phyloP scores from a whole-genome alignment of 2,888 invertebrate genomes.

The Drosophila setosimentum region DNA sequence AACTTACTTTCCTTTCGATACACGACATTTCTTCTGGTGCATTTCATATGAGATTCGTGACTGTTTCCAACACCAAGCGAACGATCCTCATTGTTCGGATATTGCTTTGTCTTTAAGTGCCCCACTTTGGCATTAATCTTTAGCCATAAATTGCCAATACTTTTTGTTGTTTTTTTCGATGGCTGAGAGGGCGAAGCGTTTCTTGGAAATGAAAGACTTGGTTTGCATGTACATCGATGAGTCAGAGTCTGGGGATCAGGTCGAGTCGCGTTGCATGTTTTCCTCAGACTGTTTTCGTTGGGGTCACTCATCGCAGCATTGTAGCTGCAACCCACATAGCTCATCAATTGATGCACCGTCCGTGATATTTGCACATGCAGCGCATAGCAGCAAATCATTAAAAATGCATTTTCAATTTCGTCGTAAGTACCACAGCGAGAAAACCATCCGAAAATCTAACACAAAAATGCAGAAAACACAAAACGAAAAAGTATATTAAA shows the following conservation, averaged over 20 bases:
- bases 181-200: slow-evolving; percentile 1
- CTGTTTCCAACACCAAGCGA: slow-evolving; percentile 14
- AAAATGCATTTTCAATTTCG: slow-evolving; percentile 79
- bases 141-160: slow-evolving; percentile 46
- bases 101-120: slow-evolving; percentile 41
- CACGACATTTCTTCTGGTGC: neutral
- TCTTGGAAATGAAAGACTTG: slow-evolving; percentile 32
- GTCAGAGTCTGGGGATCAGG: slow-evolving; percentile 29
- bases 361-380: slow-evolving; percentile 59
- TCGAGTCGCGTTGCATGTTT: slow-evolving; percentile 20
- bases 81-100: slow-evolving; percentile 38
- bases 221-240: slow-evolving; percentile 23
- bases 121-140: slow-evolving; percentile 37
- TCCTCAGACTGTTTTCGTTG: slow-evolving; percentile 20
- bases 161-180: slow-evolving; percentile 12
- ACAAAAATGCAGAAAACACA: slow-evolving; percentile 13
- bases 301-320: slow-evolving; percentile 30
- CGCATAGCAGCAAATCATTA: slow-evolving; percentile 73
- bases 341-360: slow-evolving; percentile 61
- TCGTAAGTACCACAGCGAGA: slow-evolving; percentile 49
- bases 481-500: slow-evolving; percentile 23
- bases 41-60: slow-evolving; percentile 30
- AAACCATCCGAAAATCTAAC: slow-evolving; percentile 14
- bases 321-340: slow-evolving; percentile 26
- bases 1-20: slow-evolving; percentile 5